A percentile compares a stretch with the other conserved stretches of the same genome.
Evolutionary conservation across 2,113 vertebrate genomes (phyloP).

Genomic region (Tupaia chinensis): DNA sequence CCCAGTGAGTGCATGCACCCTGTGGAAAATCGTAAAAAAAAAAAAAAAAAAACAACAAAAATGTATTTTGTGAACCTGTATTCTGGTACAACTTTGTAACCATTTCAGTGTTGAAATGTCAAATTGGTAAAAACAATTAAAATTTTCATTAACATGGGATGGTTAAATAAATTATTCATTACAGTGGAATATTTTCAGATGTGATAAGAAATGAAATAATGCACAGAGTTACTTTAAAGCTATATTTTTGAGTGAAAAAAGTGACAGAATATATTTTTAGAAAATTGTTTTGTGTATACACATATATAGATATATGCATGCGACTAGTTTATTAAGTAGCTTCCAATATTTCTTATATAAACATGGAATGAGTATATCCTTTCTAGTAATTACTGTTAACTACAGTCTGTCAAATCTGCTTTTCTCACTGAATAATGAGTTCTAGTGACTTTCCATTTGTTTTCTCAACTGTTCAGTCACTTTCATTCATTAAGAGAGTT

Average conservation of each 20-base stretch:
- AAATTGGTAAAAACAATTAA: slow-evolving; percentile 8
- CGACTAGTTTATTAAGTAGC: slow-evolving; percentile 33
- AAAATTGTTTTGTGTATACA: neutral
- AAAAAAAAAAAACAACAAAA: too few species aligned
- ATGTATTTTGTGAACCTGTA: too few species aligned
- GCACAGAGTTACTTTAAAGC: neutral
- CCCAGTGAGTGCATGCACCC: too few species aligned
- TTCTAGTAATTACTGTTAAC: neutral
- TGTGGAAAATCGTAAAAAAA: too few species aligned
- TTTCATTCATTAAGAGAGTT: slow-evolving; percentile 56
- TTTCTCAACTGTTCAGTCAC: slow-evolving; percentile 14
- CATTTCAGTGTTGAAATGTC: neutral
- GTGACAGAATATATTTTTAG: neutral
- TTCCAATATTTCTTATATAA: slow-evolving; percentile 33
- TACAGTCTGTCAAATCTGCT: neutral
- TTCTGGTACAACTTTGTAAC: slow-evolving; percentile 44
- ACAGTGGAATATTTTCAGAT: neutral
- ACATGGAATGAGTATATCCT: neutral
- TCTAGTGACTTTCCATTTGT: slow-evolving; percentile 46
- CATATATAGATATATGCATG: neutral
- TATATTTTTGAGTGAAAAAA: slow-evolving; percentile 37
- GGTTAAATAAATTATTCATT: slow-evolving; percentile 13
- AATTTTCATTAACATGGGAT: neutral
- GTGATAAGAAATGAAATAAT: slow-evolving; percentile 43
- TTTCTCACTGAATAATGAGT: slow-evolving; percentile 37